Base-by-base conservation (phyloP, 2,888 invertebrate species). In the Melanargia galathea region DNA sequence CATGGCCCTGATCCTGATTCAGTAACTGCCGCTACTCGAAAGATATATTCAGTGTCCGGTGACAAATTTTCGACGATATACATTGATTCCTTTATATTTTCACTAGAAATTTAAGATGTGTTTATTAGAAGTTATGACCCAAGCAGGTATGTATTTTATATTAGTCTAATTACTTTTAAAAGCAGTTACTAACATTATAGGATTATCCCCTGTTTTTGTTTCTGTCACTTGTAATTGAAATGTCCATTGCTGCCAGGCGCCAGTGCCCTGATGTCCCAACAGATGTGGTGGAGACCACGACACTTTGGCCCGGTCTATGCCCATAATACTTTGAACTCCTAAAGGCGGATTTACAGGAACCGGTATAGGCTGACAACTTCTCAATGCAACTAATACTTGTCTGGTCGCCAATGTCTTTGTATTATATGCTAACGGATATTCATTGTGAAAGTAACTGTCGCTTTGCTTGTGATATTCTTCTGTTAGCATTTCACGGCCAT, bases 211-310 rank as follows among this genome's bases (percentile, higher is more conserved):
- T 49, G 81, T 76, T 18, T 66, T 70, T 0, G 92, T 81, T 69
- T 95, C 93, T 71, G 92, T 93, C n/a, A 94, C 89, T 63, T 94
- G 93, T 16, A 97, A 86, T 78, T 96, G 95, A 80, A 96, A 97
- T 0, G 93, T 93, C 97, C 97, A 97, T 70, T 94, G 94, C 40
- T 92, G 92, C 92, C 94, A 94, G 0, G 94, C 93, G 0, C 93
- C 93, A 66, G 89, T 93, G 74, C 95, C 95, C 82, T 97, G 96
- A 40, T 94, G 94, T 0, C 94, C 94, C 56, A 96, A 79, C 26
- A 95, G 85, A 82, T 95, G 95, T 0, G 98, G 98, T 1, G 94
- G 92, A 24, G 94, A 92, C 98, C 98, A 98, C 0, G 94, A 93
- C 0, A 97, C 94, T 77, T 95, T 95, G 0, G 97, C 97, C 40